Conservation (phyloP, 1,140 invertebrate genomes). For the Drosophila ambigua region DNA sequence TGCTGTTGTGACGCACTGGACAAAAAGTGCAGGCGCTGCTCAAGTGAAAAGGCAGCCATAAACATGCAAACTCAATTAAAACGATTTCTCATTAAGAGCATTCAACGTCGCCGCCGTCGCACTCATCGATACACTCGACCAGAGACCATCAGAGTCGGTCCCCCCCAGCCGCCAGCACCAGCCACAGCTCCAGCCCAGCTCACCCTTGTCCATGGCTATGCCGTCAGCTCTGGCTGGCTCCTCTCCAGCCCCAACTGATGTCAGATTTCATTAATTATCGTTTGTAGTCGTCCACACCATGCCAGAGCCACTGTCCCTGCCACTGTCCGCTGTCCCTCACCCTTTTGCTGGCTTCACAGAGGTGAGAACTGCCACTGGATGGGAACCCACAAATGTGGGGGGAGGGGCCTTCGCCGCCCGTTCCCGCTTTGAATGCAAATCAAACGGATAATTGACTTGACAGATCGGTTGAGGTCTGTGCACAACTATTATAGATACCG, state of each 20-base stretch:
- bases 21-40: conserved; percentile 45
- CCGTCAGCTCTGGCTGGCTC: too few species aligned
- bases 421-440: conserved; percentile 25
- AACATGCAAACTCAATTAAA: conserved; percentile 84
- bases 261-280: conserved; percentile 83
- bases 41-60: conserved; percentile 76
- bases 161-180: too few species aligned
- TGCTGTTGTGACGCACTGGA: conserved; percentile 4
- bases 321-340: too few species aligned
- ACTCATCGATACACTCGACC: conserved; percentile 72
- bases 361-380: too few species aligned
- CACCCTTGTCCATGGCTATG: conserved; percentile 20
- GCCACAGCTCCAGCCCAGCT: too few species aligned
- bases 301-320: not conserved
- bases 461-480: conserved; percentile 3
- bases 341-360: too few species aligned
- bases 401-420: too few species aligned
- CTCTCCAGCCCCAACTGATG: conserved; percentile 36
- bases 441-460: conserved; percentile 54
- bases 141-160: not conserved
- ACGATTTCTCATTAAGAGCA: conserved; percentile 82
- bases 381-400: too few species aligned
- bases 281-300: conserved; percentile 77
- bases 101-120: conserved; percentile 59
- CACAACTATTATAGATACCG: too few species aligned